Evolutionary conservation across 2,888 invertebrate species (phyloP), one percentile per base, ranked within the genome.

Genomic region (Tridacna gigas): DNA sequence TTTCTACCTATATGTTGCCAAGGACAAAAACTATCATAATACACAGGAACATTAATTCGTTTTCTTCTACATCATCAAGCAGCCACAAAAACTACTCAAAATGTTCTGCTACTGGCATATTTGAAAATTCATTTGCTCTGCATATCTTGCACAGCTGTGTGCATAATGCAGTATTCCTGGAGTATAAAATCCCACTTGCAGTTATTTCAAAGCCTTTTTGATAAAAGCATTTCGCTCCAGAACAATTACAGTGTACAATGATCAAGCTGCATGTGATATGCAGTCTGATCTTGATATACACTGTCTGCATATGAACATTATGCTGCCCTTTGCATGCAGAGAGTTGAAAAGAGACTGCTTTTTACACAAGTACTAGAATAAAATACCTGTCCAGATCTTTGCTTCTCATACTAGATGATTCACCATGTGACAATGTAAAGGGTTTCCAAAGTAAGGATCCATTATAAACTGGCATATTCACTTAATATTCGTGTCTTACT

Each of bases 381-480:
- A 5, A 1, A 1, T 61, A 61, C 61, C 61, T 61, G 18, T n/a
- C n/a, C n/a, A 25, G 5, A 66, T 67, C 45, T 2, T 26, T 28
- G 11, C 18, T 67, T 15, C 45, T 45, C 18, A 67, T 67, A 20
- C n/a, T n/a, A 13, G 15, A n/a, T n/a, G 45, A 13, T 7, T 67
- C 45, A n/a, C 18, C 51, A 51, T 71, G 47, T 4, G 71, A 12
- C 71, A 71, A 47, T 0, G 51, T 25, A 25, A 51, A 71, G 22
- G 51, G 25, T 51, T 26, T 71, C 12, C 51, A 71, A 51, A 71
- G 48, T 9, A 71, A 48, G 22, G 51, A 51, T 9, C 71, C 71
- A 71, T 71, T 71, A 51, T 71, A 71, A 11, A 71, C 71, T 22
- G 71, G 71, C 71, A 71, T 71, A 22, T 15, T 47, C n/a, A 15